phyloP scores from a whole-genome alignment of 1,140 invertebrate genomes.

The Lysiphlebus fabarum region DNA sequence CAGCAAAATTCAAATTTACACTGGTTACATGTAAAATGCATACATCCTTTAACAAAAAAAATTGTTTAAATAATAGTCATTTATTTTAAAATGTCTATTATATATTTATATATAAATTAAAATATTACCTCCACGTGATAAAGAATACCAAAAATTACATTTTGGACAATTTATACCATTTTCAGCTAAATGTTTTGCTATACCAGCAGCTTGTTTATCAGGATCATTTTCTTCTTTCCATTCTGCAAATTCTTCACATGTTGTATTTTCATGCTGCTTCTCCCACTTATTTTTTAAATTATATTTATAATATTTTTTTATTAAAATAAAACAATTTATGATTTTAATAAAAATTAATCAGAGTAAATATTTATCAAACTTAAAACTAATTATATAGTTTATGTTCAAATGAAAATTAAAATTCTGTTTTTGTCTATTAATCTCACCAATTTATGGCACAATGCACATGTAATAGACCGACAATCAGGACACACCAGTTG shows the following conservation, averaged over 20 bases:
- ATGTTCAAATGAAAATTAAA: too few relatives aligned
- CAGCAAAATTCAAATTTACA: conserved; percentile 96
- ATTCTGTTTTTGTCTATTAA: conserved; percentile 4
- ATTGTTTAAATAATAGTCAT: neutral
- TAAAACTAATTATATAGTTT: too few relatives aligned
- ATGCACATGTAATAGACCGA: conserved; percentile 80
- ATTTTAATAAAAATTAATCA: too few relatives aligned
- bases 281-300: conserved; percentile 76
- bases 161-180: conserved; percentile 87
- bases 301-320: too few relatives aligned
- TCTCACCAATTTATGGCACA: conserved; percentile 80
- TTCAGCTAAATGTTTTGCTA: conserved; percentile 81
- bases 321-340: neutral
- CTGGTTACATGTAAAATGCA: conserved; percentile 94
- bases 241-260: conserved; percentile 80
- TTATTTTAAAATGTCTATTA: neutral
- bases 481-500: conserved; percentile 89
- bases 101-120: neutral
- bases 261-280: conserved; percentile 81
- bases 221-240: conserved; percentile 90
- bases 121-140: conserved; percentile 60
- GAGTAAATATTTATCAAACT: too few relatives aligned
- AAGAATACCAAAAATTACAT: conserved; percentile 81
- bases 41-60: conserved; percentile 69
- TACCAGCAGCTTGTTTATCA: conserved; percentile 75